phyloP scores from a whole-genome alignment of 1,140 invertebrate species.

The Octopus sinensis region DNA sequence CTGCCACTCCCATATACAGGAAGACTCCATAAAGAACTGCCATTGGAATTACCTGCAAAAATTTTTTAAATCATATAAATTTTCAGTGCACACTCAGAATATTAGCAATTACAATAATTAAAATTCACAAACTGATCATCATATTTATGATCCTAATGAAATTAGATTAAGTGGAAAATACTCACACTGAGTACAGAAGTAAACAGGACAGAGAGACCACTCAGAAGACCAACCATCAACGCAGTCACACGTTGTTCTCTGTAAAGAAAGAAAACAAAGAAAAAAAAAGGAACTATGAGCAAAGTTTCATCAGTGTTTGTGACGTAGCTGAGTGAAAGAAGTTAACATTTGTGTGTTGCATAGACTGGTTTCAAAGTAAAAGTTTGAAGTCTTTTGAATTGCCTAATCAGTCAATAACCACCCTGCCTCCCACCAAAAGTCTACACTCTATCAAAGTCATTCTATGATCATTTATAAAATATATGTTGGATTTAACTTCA shows the following conservation, averaged over 20 bases:
- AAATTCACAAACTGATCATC: neutral
- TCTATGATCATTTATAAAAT: too few relatives aligned
- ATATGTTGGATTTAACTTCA: too few relatives aligned
- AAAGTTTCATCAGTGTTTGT: neutral
- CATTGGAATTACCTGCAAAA: constrained; percentile 78
- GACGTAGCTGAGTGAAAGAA: too few relatives aligned
- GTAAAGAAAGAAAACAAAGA: constrained; percentile 31
- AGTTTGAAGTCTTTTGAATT: too few relatives aligned
- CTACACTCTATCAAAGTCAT: too few relatives aligned
- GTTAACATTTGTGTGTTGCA: too few relatives aligned
- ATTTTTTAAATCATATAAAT: neutral
- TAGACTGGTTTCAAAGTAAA: too few relatives aligned
- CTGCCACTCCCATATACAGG: constrained; percentile 95
- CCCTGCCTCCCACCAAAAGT: too few relatives aligned
- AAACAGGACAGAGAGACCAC: constrained; percentile 87
- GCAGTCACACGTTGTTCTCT: constrained; percentile 94
- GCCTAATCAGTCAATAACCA: too few relatives aligned
- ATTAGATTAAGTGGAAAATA: neutral
- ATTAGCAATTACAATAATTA: neutral
- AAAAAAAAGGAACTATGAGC: neutral
- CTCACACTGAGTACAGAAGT: constrained; percentile 76
- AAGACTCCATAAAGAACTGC: constrained; percentile 88
- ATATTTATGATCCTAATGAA: too few relatives aligned
- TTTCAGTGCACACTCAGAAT: neutral
- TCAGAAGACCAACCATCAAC: constrained; percentile 88